Base-by-base conservation (phyloP, 2,797 vertebrate species). In the Falco rusticolus region DNA sequence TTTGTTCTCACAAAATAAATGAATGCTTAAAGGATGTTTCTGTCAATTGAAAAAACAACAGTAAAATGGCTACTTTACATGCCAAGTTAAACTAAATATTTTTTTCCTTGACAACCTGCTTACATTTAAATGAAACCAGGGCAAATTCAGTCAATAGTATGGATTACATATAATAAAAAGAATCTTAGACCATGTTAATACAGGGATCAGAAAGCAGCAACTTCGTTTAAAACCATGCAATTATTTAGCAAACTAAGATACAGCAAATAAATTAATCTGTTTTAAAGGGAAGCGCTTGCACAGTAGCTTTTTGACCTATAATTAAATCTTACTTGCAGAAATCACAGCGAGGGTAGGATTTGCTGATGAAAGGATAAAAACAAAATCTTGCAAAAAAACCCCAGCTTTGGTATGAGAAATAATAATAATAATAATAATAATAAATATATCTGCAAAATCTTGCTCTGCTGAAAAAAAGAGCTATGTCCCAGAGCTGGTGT, bases 71-170 rank as follows among this genome's bases (percentile, higher is more conserved):
- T 94, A 80, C 92, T 96, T 97, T 81, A 47, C 74, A 94, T 76
- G 92, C 92, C 96, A 97, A 97, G 90, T 97, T 91, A 96, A 97
- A 97, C 84, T 75, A 97, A 97, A 88, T 97, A 97, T 97, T 97
- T 97, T 89, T 97, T 97, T 94, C 74, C 96, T 86, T 97, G 97
- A 98, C 95, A 98, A 97, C 91, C 90, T 95, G 95, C 96, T 96
- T 96, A 94, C 89, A 94, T 82, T 96, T 91, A 97, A 97, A 98
- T 97, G 98, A 93, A 97, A 95, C 84, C 85, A 96, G 96, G 96
- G 97, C 93, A 95, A 91, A 92, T 85, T 5, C 95, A 95, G 97
- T 98, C 98, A 98, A 98, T 97, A 98, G 91, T 98, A 98, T 97
- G 94, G 97, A 98, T 98, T 97, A 84, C 82, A 91, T 84, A 90